Conservation (phyloP, 2,797 vertebrate species). For the Esox masquinongy region DNA sequence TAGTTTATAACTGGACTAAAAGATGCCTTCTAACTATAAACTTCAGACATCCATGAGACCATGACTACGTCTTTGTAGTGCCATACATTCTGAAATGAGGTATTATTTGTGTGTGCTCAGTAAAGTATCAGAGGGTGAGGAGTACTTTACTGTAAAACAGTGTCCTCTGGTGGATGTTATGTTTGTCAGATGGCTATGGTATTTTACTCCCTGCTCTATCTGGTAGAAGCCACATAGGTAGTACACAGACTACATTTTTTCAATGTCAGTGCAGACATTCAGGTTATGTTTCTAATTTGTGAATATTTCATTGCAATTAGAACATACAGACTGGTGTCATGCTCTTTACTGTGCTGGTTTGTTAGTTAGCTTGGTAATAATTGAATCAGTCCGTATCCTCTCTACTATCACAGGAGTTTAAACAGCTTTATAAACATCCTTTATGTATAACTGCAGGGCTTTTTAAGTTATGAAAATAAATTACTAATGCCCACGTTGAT, state of each 20-base stretch:
- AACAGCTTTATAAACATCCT: background rate
- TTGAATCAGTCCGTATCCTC: background rate
- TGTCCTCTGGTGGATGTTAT: slow-evolving; percentile 2
- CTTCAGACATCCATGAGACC: background rate
- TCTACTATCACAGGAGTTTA: background rate
- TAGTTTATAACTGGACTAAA: background rate
- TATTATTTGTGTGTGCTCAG: background rate
- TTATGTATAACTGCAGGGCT: background rate
- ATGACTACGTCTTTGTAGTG: background rate
- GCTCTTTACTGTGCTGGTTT: background rate
- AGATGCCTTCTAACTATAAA: background rate
- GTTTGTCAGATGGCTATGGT: background rate
- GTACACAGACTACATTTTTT: background rate
- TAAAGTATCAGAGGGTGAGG: background rate
- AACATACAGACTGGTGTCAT: background rate
- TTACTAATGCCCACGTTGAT: background rate
- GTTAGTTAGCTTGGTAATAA: background rate
- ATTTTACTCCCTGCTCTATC: background rate
- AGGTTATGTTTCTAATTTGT: background rate
- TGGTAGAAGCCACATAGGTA: background rate
- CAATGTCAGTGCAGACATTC: background rate
- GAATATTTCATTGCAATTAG: background rate
- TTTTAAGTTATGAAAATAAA: background rate
- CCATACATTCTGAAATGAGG: background rate
- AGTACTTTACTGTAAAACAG: background rate